Evolutionary conservation across 2,888 invertebrate genomes (phyloP), one percentile per base, ranked within the genome.

Genomic region (Hemicrepidius hirtus): DNA sequence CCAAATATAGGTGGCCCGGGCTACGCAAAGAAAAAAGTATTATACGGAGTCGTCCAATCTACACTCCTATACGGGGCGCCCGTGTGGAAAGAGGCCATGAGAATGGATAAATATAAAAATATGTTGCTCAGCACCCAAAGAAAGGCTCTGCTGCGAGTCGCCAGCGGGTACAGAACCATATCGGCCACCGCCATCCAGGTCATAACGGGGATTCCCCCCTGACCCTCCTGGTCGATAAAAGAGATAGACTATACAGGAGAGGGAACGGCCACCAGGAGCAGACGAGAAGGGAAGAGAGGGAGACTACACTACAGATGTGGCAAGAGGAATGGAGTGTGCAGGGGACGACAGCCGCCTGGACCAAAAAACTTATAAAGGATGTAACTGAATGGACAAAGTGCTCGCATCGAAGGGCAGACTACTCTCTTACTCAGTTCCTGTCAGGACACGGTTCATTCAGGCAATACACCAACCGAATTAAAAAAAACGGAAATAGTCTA

Each of bases 111-210:
- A 16, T 44, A 44, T 9, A n/a, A n/a, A n/a, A 44, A 44, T 3
- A 44, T 44, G 44, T 16, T 44, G 3, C 6, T 44, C n/a, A 9
- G 44, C 9, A 44, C 9, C 3, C 44, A 44, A 16, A 16, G 18
- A 3, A 44, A 44, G 16, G 13, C 12, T 3, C 16, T 44, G 16
- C 16, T 44, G 16, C 13, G 44, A 44, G 44, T 44, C 1, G n/a
- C n/a, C 1, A 44, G 44, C 16, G 44, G 44, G n/a, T 44, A 44
- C 9, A 44, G 44, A n/a, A 44, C 44, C n/a, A 9, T 44, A 16
- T 16, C 44, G 6, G 44, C 44, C 16, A 16, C 16, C 2, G 44
- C 13, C 2, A 16, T 44, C 6, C 18, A 16, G 6, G 5, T 10
- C n/a, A 37, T 37, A 2, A n/a, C 44, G 7, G 44, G 44, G 16